phyloP scores from a whole-genome alignment of 1,140 invertebrate species.

The Aricia agestis region DNA sequence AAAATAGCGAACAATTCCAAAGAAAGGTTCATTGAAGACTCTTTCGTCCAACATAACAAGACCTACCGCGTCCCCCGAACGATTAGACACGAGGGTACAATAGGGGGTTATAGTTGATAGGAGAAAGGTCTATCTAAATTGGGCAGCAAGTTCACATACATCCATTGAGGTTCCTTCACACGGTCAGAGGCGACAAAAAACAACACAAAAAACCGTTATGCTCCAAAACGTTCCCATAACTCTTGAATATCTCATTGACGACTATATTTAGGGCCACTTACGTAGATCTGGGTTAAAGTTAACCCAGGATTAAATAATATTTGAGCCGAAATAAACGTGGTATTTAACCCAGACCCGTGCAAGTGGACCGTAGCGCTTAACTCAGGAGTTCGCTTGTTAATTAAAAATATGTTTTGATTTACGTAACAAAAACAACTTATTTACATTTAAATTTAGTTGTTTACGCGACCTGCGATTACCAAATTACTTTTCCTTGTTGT shows the following conservation, averaged over 20 bases:
- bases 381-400: constrained; percentile 7
- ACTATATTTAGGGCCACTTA: constrained; percentile 29
- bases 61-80: constrained; percentile 34
- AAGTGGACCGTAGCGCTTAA: not conserved
- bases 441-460: not conserved
- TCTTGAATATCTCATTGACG: constrained; percentile 71
- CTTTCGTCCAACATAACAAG: constrained; percentile 40
- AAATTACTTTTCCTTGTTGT: not conserved
- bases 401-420: constrained; percentile 5
- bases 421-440: not conserved
- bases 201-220: constrained; percentile 73
- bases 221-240: constrained; percentile 69
- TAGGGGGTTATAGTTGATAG: constrained; percentile 23
- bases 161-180: constrained; percentile 72
- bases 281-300: not conserved
- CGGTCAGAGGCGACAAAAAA: constrained; percentile 71
- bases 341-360: too few species aligned
- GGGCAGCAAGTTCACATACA: constrained; percentile 53
- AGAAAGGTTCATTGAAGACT: constrained; percentile 62
- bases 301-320: too few species aligned
- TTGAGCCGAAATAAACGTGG: too few species aligned
- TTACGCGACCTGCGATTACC: not conserved
- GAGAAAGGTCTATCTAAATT: constrained; percentile 40
- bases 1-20: constrained; percentile 61
- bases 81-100: not conserved